Percentiles rank a stretch among this genome's conserved stretches.
Evolutionary conservation across 2,888 invertebrate species (phyloP).

Genomic region (Mongoloraphidia duomilia): DNA sequence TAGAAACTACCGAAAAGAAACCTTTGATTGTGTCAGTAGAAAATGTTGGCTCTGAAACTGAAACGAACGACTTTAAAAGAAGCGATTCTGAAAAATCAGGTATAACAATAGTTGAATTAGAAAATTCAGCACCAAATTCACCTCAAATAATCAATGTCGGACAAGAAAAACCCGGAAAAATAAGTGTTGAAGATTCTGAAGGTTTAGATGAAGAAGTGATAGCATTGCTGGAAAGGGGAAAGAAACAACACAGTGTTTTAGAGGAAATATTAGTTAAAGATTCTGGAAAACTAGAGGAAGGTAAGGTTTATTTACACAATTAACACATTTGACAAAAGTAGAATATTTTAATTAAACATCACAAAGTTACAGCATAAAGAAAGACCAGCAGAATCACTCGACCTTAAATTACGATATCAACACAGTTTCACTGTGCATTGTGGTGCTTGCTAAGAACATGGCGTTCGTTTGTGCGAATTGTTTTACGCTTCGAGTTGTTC

Average conservation of each 20-base stretch:
- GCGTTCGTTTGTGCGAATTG: no score
- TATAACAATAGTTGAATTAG: conserved; percentile 10
- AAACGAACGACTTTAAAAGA: conserved; percentile 5
- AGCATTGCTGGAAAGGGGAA: conserved; percentile 46
- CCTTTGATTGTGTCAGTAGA: conserved; percentile 2
- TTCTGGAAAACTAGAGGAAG: conserved; percentile 22
- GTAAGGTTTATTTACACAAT: conserved; percentile 16
- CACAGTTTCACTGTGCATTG: no score
- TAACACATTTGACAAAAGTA: no score
- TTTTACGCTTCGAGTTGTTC: no score
- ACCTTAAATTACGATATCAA: no score
- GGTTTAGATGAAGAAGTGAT: conserved; percentile 44
- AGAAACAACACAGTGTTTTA: conserved; percentile 53
- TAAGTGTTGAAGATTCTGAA: conserved; percentile 31
- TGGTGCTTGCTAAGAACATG: no score
- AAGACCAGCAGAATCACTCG: not conserved
- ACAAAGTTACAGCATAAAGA: not conserved
- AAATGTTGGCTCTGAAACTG: conserved; percentile 8
- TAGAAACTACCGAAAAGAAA: conserved; percentile 5
- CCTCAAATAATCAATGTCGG: conserved; percentile 6
- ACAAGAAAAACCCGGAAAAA: not conserved
- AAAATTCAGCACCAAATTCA: conserved; percentile 7
- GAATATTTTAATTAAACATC: not conserved
- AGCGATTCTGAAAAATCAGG: conserved; percentile 10
- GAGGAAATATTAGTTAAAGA: conserved; percentile 52